Evolutionary conservation across 2,888 invertebrate genomes (phyloP).

Genomic region (Mylabris sibirica): DNA sequence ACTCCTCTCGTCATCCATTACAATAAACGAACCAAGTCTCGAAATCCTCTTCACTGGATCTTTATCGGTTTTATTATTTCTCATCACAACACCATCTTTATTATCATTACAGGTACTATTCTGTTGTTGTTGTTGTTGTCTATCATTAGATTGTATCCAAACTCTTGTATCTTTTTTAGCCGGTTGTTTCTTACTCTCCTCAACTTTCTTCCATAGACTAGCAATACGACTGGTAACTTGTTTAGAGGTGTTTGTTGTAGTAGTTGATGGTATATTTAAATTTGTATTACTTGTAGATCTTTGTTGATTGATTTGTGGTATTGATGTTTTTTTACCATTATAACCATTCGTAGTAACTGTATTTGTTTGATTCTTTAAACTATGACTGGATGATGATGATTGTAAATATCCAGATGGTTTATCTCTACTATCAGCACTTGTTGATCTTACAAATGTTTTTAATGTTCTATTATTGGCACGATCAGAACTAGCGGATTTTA

Average conservation of each 20-base stretch:
- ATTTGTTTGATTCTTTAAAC: slow-evolving; percentile 62
- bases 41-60: slow-evolving; percentile 61
- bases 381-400: slow-evolving; percentile 66
- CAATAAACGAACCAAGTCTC: slow-evolving; percentile 64
- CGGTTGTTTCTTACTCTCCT: slow-evolving; percentile 69
- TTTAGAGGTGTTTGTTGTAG: slow-evolving; percentile 63
- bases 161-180: slow-evolving; percentile 61
- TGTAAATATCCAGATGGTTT: slow-evolving; percentile 55
- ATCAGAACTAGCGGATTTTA: slow-evolving; percentile 21
- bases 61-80: slow-evolving; percentile 39
- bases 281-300: slow-evolving; percentile 70
- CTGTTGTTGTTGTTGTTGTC: slow-evolving; percentile 60
- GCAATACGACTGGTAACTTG: slow-evolving; percentile 82
- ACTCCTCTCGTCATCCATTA: slow-evolving; percentile 56
- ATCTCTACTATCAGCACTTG: slow-evolving; percentile 59
- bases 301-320: slow-evolving; percentile 48
- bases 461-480: not conserved
- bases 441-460: slow-evolving; percentile 46
- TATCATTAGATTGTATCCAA: slow-evolving; percentile 51
- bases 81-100: slow-evolving; percentile 47
- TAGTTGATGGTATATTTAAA: slow-evolving; percentile 53
- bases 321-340: slow-evolving; percentile 51
- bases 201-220: slow-evolving; percentile 80
- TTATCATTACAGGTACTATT: slow-evolving; percentile 71
- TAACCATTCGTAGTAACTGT: no score